These are phyloP conservation scores for Hypsopygia costalis DNA, from an alignment of 2,888 invertebrate species.

Conservation along the genomic window DNA sequence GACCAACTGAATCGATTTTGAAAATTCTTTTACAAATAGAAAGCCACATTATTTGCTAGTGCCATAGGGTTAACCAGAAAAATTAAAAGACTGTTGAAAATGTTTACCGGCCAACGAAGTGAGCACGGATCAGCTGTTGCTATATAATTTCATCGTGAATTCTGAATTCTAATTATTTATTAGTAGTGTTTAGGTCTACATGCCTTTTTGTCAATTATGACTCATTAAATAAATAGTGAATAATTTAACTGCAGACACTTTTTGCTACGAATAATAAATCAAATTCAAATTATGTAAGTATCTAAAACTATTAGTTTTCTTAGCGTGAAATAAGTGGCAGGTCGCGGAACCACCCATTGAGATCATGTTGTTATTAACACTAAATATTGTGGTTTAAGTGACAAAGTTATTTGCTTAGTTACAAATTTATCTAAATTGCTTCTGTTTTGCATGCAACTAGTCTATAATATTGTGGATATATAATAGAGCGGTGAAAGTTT, in stretches of 20 bases:
- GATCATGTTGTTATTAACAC: neutral
- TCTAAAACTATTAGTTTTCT: neutral
- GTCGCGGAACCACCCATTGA: neutral
- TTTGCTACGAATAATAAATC: neutral
- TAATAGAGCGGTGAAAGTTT: neutral
- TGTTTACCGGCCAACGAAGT: too few species aligned
- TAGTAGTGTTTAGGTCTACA: too few species aligned
- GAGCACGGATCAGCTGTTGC: too few species aligned
- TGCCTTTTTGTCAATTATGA: neutral
- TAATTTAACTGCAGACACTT: neutral
- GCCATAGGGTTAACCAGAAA: too few species aligned
- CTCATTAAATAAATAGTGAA: neutral
- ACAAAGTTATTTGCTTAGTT: neutral
- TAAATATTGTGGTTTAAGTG: neutral
- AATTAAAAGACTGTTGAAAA: too few species aligned
- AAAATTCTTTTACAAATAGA: too few species aligned
- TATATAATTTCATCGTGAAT: too few species aligned
- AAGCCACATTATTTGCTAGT: too few species aligned
- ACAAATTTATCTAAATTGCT: neutral
- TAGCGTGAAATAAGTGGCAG: neutral
- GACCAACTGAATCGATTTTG: too few species aligned
- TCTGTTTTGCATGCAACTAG: neutral
- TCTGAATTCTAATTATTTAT: too few species aligned
- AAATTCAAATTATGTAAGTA: neutral
- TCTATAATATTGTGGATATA: neutral